Evolutionary conservation across 2,888 invertebrate species (phyloP).

Genomic region (Hololepta plana): DNA sequence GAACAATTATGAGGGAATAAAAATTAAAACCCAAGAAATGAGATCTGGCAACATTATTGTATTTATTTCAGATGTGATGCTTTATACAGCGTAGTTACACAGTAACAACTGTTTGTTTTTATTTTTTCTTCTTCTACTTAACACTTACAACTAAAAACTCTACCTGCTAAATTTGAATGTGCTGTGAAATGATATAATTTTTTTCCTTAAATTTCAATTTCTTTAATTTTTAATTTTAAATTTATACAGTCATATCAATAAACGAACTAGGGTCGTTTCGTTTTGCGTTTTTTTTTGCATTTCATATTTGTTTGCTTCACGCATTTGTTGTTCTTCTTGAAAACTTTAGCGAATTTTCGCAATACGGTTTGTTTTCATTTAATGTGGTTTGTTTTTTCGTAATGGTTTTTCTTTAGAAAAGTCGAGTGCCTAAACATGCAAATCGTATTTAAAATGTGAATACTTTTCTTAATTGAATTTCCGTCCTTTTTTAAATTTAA

Average conservation of each 20-base stretch:
- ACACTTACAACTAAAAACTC: constrained; percentile 51
- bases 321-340: constrained; percentile 8
- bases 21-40: constrained; percentile 11
- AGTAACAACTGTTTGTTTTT: constrained; percentile 40
- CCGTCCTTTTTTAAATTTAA: too few species aligned
- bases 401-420: too few species aligned
- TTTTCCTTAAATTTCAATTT: constrained; percentile 8
- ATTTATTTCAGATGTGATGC: constrained; percentile 41
- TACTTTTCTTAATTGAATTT: constrained; percentile 9
- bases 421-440: constrained; percentile 22
- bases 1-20: background rate
- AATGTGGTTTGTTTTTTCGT: too few species aligned
- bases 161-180: constrained; percentile 35
- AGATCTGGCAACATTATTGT: constrained; percentile 53
- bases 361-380: too few species aligned
- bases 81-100: constrained; percentile 50
- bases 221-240: constrained; percentile 7
- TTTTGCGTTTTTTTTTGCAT: constrained; percentile 6
- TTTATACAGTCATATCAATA: constrained; percentile 13
- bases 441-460: constrained; percentile 15
- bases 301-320: constrained; percentile 6
- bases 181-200: constrained; percentile 25
- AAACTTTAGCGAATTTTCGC: too few species aligned
- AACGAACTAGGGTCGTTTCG: constrained; percentile 17
- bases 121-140: constrained; percentile 21